Conservation (phyloP, 1,140 invertebrate species). For the Cydia pomonella region DNA sequence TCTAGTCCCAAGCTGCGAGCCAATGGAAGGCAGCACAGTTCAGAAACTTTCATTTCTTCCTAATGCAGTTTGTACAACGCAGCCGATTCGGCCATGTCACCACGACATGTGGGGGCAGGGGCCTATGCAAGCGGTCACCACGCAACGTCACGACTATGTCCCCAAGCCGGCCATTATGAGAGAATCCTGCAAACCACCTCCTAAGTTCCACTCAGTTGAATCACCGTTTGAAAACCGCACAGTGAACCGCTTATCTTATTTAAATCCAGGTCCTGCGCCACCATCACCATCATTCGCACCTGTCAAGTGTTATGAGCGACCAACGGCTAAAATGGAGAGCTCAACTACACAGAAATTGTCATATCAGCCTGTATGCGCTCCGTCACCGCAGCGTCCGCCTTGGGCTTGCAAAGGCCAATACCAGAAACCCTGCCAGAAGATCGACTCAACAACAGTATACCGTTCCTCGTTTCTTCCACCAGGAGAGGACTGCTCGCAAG, state of each 20-base stretch:
- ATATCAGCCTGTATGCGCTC: constrained; percentile 79
- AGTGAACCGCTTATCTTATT: constrained; percentile 81
- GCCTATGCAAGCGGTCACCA: constrained; percentile 86
- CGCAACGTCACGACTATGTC: constrained; percentile 87
- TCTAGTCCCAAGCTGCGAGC: constrained; percentile 78
- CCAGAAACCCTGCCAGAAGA: constrained; percentile 72
- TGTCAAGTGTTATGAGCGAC: constrained; percentile 72
- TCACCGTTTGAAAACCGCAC: constrained; percentile 80
- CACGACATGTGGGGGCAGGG: constrained; percentile 82
- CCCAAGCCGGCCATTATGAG: constrained; percentile 82
- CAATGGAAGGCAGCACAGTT: constrained; percentile 81
- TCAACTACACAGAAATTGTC: constrained; percentile 81
- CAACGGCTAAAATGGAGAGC: constrained; percentile 78
- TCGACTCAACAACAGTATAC: constrained; percentile 70
- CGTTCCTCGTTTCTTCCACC: constrained; percentile 64
- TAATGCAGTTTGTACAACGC: constrained; percentile 65
- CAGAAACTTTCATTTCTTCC: constrained; percentile 80
- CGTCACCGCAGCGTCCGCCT: constrained; percentile 75
- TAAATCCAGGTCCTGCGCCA: constrained; percentile 63
- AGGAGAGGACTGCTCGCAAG: constrained; percentile 69
- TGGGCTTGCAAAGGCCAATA: constrained; percentile 78
- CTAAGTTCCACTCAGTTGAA: constrained; percentile 78
- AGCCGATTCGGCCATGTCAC: constrained; percentile 69
- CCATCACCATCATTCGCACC: constrained; percentile 73
- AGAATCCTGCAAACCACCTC: constrained; percentile 79